phyloP scores from a whole-genome alignment of 2,888 invertebrate species.

The Heteromurus nitidus region DNA sequence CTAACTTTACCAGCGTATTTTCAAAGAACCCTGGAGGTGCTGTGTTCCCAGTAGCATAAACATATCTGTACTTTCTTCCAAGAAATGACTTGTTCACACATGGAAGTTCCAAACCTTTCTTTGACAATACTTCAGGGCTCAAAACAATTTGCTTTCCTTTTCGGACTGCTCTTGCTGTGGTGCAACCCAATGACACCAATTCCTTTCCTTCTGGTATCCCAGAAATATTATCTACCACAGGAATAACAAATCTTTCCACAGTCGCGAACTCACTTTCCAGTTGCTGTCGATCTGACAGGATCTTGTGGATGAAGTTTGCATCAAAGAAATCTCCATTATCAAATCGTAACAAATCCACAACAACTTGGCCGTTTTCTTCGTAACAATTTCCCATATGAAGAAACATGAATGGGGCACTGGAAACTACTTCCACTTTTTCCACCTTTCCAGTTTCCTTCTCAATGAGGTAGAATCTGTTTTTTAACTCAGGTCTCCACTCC shows the following conservation, averaged over 20 bases:
- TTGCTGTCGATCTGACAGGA: conserved; percentile 48
- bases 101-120: conserved; percentile 76
- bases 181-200: conserved; percentile 74
- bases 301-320: conserved; percentile 56
- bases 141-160: conserved; percentile 74
- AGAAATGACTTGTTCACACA: conserved; percentile 76
- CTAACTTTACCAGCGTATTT: conserved; percentile 74
- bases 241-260: conserved; percentile 75
- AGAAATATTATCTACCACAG: conserved; percentile 74
- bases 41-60: conserved; percentile 76
- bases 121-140: conserved; percentile 69
- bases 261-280: conserved; percentile 60
- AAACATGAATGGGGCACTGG: conserved; percentile 77
- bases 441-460: conserved; percentile 76
- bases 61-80: conserved; percentile 76
- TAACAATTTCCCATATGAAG: conserved; percentile 79
- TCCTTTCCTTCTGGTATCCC: conserved; percentile 74
- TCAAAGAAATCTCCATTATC: conserved; percentile 66
- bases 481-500: conserved; percentile 75
- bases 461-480: conserved; percentile 76
- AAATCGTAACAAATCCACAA: conserved; percentile 60
- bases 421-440: conserved; percentile 75
- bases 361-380: conserved; percentile 76
- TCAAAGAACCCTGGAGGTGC: conserved; percentile 74
- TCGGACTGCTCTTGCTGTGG: conserved; percentile 75